These are phyloP conservation scores for Oenanthe melanoleuca DNA, from an alignment of 2,113 vertebrate genomes.

Conservation along the genomic window DNA sequence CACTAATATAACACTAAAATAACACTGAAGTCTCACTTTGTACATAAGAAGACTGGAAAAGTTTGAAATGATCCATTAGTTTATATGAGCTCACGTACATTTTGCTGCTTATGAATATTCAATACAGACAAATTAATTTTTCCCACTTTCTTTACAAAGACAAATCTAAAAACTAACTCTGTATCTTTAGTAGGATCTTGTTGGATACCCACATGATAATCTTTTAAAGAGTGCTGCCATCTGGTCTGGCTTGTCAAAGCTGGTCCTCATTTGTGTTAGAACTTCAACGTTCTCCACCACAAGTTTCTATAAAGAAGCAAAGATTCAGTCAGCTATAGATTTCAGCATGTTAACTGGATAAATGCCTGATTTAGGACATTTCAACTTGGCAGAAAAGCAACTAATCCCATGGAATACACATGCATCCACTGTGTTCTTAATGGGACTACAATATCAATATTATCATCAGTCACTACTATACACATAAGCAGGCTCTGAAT, in stretches of 20 bases:
- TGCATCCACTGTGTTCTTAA: background rate
- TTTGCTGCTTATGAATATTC: background rate
- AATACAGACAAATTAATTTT: background rate
- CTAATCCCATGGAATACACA: constrained; percentile 39
- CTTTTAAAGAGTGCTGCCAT: constrained; percentile 98
- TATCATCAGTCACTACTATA: background rate
- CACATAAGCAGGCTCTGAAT: background rate
- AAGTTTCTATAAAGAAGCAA: constrained; percentile 85
- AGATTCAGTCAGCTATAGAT: constrained; percentile 31
- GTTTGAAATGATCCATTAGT: background rate
- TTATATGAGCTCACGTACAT: accelerated
- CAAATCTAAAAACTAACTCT: background rate
- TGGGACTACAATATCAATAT: background rate
- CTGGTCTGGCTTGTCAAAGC: constrained; percentile 98
- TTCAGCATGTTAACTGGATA: background rate
- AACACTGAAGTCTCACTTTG: background rate
- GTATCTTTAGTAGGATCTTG: background rate
- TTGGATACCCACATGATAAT: constrained; percentile 87
- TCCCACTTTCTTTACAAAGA: background rate
- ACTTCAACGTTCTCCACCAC: constrained; percentile 98
- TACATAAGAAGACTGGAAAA: background rate
- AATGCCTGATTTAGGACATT: constrained; percentile 9
- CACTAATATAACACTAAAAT: background rate
- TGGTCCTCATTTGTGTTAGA: constrained; percentile 98
- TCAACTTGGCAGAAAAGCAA: constrained; percentile 23